Evolutionary conservation across 1,140 invertebrate species (phyloP), one percentile per base, ranked within the genome.

Genomic region (Brachionus rotundiformis): DNA sequence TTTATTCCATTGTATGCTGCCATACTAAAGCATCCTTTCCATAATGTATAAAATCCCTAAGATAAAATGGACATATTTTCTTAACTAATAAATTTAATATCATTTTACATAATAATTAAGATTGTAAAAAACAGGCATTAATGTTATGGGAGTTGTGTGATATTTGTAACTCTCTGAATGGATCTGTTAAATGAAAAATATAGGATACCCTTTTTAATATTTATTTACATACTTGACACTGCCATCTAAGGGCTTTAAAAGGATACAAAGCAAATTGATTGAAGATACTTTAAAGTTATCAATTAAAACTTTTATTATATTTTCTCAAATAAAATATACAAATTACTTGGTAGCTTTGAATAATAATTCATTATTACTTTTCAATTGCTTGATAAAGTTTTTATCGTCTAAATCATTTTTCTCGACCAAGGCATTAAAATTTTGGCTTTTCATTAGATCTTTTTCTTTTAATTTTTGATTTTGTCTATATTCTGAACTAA

Each of bases 121-220:
- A 63, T 79, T 79, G 47, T 79, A 79, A 63, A 79, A 59, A 19
- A 79, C 76, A 2, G 76, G 76, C 76, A 79, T 63, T 59, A 79
- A 39, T 29, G 76, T 79, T 11, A 79, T 31, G 31, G 76, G 76
- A 27, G 76, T 79, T 13, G 36, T 36, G 13, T 79, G 76, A 63
- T 39, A 79, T 79, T 63, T 54, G 13, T 23, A 63, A 19, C 76
- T 79, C 41, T 79, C 76, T 27, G 76, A 79, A 79, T 79, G 44
- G 10, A 79, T 63, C 76, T 79, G 39, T 75, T 25, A 13, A 75
- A 75, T 3, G 23, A 49, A 25, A 3, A 19, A n/a, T 19, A n/a
- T 10, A 71, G 0, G 8, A 27, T 19, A 36, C n/a, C n/a, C n/a
- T n/a, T 25, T 19, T 49, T 13, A 0, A 19, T 1, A 11, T n/a